Base-by-base conservation (phyloP, 1,140 invertebrate species). In the Cyclina sinensis region DNA sequence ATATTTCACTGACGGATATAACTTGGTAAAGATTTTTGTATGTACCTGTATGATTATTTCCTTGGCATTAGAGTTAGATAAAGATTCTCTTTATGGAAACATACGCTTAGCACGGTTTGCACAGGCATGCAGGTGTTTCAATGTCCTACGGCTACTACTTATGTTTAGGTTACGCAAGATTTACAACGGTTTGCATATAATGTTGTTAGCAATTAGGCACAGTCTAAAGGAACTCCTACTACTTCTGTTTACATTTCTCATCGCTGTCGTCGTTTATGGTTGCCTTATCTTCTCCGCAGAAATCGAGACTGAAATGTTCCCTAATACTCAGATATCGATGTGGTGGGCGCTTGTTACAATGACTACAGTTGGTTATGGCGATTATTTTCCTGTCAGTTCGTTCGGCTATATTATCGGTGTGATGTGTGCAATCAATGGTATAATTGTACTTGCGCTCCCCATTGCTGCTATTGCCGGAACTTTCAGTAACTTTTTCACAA, bases 381-480 rank as follows among this genome's bases (percentile, higher is more conserved):
- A 99, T 96, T 99, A 99, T 89, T 91, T 89, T 68, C 95, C 95
- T 0, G 91, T 57, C 0, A 93, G 92, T 1, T 14, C 62, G 3
- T 88, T 89, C 48, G 95, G 95, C 4, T 95, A 95, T 87, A 51
- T 94, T 30, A 91, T 95, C 27, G 95, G 95, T n/a, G 78, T 91
- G 0, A 79, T 92, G 51, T 93, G 99, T 97, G 99, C 98, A 97
- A 98, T 99, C 96, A 99, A 98, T 97, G 99, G 99, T 96, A 99
- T 99, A 96, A 97, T 99, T 97, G 98, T 99, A 97, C 98, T 99
- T 97, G 99, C 99, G 96, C 98, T 99, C 97, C 99, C 99, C 96
- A 99, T 99, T 97, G 94, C 95, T 11, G 94, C 95, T 27, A 93
- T 95, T 65, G 93, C 94, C 30, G 94, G 93, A 87, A 95, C 95